Evolutionary conservation across 2,888 invertebrate genomes (phyloP).

Genomic region (Aphelenchoides bicaudatus): DNA sequence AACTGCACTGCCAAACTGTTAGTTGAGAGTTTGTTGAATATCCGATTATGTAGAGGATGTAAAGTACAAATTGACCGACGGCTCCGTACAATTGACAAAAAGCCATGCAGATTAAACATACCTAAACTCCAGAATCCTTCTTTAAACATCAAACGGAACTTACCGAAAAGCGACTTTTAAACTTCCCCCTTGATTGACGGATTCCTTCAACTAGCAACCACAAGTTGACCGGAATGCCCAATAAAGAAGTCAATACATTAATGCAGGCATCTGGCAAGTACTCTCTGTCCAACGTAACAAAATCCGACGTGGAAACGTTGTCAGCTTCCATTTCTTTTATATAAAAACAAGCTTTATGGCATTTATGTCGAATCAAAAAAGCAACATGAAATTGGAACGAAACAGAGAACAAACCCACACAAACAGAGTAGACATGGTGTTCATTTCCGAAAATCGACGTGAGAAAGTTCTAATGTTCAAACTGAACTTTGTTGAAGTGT

Average conservation of each 20-base stretch:
- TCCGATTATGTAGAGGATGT: constrained; percentile 16
- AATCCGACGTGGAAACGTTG: too few species aligned
- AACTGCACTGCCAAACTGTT: constrained; percentile 17
- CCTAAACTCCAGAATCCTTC: not conserved
- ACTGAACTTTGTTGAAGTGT: too few species aligned
- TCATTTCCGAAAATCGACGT: too few species aligned
- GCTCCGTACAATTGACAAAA: constrained; percentile 21
- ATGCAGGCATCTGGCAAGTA: not conserved
- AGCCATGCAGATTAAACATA: constrained; percentile 14
- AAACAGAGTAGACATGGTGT: too few species aligned
- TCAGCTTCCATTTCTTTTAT: too few species aligned
- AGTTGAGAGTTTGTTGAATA: not conserved
- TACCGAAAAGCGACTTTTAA: not conserved
- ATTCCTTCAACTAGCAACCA: not conserved
- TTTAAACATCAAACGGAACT: not conserved
- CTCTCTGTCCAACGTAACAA: too few species aligned
- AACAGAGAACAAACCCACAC: too few species aligned
- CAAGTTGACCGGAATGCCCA: not conserved
- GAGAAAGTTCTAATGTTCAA: too few species aligned
- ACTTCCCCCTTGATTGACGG: not conserved
- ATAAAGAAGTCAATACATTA: not conserved
- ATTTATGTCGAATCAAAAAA: too few species aligned
- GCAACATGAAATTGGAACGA: too few species aligned
- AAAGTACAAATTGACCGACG: constrained; percentile 15
- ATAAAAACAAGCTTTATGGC: too few species aligned